phyloP scores from a whole-genome alignment of 2,113 vertebrate genomes.

The Ranitomeya variabilis region DNA sequence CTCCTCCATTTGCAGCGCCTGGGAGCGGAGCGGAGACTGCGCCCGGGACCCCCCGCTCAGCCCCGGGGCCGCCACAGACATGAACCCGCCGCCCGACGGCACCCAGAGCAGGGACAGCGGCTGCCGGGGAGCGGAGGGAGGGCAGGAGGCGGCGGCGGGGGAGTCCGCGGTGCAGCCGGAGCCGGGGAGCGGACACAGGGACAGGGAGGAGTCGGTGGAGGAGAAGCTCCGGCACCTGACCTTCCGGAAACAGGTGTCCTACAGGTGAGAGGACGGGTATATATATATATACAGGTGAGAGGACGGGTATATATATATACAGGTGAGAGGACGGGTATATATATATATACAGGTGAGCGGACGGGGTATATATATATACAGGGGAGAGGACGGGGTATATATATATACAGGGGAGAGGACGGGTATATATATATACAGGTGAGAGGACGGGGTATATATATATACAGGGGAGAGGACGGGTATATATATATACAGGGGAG shows the following conservation, averaged over 20 bases:
- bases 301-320: background rate
- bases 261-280: constrained; percentile 74
- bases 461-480: background rate
- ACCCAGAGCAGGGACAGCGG: constrained; percentile 61
- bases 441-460: background rate
- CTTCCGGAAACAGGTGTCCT: constrained; percentile 88
- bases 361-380: background rate
- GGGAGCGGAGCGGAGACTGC: constrained; percentile 63
- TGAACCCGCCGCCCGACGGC: constrained; percentile 49
- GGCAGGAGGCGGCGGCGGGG: constrained; percentile 65
- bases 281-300: background rate
- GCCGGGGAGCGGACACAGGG: constrained; percentile 64
- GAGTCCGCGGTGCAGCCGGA: constrained; percentile 67
- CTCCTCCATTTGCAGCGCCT: constrained; percentile 77
- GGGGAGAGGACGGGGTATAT: constrained; percentile 21
- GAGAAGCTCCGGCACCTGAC: constrained; percentile 83
- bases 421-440: background rate
- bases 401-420: background rate
- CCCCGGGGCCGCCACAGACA: constrained; percentile 42
- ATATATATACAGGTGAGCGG: background rate
- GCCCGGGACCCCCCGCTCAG: constrained; percentile 38
- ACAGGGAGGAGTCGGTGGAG: constrained; percentile 80
- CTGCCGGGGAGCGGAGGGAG: constrained; percentile 74
- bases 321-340: background rate
- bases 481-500: background rate